phyloP scores from a whole-genome alignment of 2,113 vertebrate species.

The Coturnix japonica region DNA sequence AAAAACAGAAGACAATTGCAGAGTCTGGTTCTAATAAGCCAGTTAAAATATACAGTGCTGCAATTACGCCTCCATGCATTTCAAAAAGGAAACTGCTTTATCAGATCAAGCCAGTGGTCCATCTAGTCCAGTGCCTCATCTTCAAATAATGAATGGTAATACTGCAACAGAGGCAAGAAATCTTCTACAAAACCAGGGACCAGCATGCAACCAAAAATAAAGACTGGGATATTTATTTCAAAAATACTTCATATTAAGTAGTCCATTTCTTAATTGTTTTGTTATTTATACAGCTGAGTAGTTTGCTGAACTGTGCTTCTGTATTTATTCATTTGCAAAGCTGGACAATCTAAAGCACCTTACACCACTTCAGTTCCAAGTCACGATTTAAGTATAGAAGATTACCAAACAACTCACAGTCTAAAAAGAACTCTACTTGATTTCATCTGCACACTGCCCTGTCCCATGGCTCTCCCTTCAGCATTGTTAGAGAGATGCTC shows the following conservation, averaged over 20 bases:
- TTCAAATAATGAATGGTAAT: not conserved
- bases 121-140: not conserved
- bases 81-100: constrained; percentile 5
- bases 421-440: not conserved
- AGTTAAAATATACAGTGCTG: not conserved
- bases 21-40: not conserved
- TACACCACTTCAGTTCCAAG: not conserved
- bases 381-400: not conserved
- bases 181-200: not conserved
- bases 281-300: not conserved
- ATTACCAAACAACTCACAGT: not conserved
- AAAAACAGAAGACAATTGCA: not conserved
- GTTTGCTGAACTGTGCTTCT: not conserved
- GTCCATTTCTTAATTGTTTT: not conserved
- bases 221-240: not conserved
- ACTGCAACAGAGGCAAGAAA: not conserved
- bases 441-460: not conserved
- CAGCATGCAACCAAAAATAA: not conserved
- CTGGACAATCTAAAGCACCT: not conserved
- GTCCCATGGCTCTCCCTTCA: not conserved
- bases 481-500: not conserved
- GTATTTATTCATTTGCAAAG: not conserved
- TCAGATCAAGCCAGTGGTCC: not conserved
- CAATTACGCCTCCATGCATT: not conserved
- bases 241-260: not conserved